Conservation (phyloP, 2,888 invertebrate species). For the Sminthurinus aureus region DNA sequence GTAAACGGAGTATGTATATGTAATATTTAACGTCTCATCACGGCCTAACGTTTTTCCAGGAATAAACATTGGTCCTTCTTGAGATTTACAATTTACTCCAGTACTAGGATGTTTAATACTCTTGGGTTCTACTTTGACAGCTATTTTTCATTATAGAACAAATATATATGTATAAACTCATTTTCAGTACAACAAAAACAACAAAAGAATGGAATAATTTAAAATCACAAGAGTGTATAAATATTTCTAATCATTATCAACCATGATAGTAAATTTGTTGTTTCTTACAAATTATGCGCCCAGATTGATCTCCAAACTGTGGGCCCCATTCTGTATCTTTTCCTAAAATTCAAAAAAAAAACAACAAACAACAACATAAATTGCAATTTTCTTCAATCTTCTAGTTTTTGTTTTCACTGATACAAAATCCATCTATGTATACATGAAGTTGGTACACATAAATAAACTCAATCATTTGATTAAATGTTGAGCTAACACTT, state of each 20-base stretch:
- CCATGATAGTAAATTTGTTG: too few relatives aligned
- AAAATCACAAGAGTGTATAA: too few relatives aligned
- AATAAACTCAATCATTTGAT: too few relatives aligned
- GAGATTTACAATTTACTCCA: slow-evolving; percentile 62
- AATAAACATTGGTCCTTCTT: slow-evolving; percentile 74
- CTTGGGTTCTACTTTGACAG: slow-evolving; percentile 66
- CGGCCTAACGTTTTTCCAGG: slow-evolving; percentile 66
- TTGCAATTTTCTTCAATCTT: too few relatives aligned
- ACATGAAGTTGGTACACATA: too few relatives aligned
- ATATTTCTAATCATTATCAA: too few relatives aligned
- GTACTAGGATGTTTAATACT: slow-evolving; percentile 66
- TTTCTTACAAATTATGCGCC: slow-evolving; percentile 75
- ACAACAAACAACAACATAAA: too few relatives aligned
- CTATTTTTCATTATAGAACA: too few relatives aligned
- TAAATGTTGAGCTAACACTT: too few relatives aligned
- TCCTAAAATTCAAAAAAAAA: slow-evolving; percentile 30
- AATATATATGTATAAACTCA: too few relatives aligned
- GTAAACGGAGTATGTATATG: slow-evolving; percentile 86
- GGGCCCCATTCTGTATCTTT: slow-evolving; percentile 84
- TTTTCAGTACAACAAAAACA: slow-evolving; percentile 40
- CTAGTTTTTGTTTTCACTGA: too few relatives aligned
- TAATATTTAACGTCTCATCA: slow-evolving; percentile 70
- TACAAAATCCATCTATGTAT: too few relatives aligned
- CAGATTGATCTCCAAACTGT: slow-evolving; percentile 79
- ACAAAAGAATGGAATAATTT: neutral